Evolutionary conservation across 2,797 vertebrate species (phyloP).

Genomic region (Pygocentrus nattereri): DNA sequence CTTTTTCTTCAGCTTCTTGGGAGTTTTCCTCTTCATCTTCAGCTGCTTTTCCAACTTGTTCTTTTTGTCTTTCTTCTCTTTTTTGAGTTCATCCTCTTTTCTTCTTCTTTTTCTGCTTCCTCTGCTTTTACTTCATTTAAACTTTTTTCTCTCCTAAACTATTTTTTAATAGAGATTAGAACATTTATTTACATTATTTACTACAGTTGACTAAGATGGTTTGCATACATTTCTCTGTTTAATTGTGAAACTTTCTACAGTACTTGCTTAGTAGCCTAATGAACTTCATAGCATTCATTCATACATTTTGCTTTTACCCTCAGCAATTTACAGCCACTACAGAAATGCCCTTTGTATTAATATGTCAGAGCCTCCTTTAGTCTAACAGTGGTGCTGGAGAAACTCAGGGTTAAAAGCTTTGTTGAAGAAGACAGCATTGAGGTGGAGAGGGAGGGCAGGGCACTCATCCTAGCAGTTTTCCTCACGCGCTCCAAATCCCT

Average conservation of each 20-base stretch:
- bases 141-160: neutral
- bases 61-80: too few species aligned
- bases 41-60: too few species aligned
- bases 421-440: slow-evolving; percentile 37
- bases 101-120: too few species aligned
- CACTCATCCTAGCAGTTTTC: slow-evolving; percentile 31
- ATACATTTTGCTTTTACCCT: neutral
- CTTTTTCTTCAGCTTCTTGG: too few species aligned
- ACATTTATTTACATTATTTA: neutral
- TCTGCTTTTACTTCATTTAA: too few species aligned
- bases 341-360: neutral
- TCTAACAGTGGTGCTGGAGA: neutral
- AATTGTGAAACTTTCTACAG: neutral
- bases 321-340: neutral
- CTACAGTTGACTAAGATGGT: too few species aligned
- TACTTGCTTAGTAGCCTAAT: neutral
- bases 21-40: too few species aligned
- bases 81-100: too few species aligned
- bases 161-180: neutral
- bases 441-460: slow-evolving; percentile 13
- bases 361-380: neutral
- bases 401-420: slow-evolving; percentile 9
- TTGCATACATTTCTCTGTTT: neutral
- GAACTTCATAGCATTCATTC: neutral
- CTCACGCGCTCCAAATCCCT: slow-evolving; percentile 35